phyloP scores from a whole-genome alignment of 1,140 invertebrate species.

The Bombus breviceps region DNA sequence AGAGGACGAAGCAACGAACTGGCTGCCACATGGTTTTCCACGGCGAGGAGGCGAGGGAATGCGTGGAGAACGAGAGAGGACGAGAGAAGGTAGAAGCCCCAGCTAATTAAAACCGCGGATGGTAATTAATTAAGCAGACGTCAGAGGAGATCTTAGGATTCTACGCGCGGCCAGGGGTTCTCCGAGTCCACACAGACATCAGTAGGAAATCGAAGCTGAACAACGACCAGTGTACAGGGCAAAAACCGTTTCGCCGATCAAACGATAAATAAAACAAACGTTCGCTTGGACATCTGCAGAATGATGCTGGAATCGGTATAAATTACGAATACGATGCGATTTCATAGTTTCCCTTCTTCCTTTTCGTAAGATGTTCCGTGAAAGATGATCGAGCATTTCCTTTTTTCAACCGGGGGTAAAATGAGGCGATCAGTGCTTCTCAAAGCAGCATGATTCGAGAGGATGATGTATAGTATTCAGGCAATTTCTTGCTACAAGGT shows the following conservation, averaged over 20 bases:
- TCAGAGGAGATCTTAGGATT: slow-evolving; percentile 79
- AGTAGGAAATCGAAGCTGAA: slow-evolving; percentile 55
- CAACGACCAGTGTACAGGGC: background rate
- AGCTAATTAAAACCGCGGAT: slow-evolving; percentile 83
- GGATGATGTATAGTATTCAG: background rate
- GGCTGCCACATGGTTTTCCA: slow-evolving; percentile 64
- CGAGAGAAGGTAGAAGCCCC: slow-evolving; percentile 65
- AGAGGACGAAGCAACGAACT: slow-evolving; percentile 37
- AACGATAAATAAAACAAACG: slow-evolving; percentile 20
- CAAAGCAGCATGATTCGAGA: background rate
- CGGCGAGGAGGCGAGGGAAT: slow-evolving; percentile 4
- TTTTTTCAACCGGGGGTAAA: background rate
- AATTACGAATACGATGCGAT: slow-evolving; percentile 7
- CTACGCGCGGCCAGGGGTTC: slow-evolving; percentile 77
- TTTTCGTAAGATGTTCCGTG: background rate
- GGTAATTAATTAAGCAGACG: slow-evolving; percentile 83
- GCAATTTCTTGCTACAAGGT: background rate
- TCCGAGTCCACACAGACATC: slow-evolving; percentile 60
- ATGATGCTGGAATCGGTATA: slow-evolving; percentile 3
- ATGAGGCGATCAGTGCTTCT: background rate
- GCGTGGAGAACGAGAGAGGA: slow-evolving; percentile 43
- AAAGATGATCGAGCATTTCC: background rate
- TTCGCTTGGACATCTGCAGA: background rate
- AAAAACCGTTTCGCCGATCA: too few species aligned
- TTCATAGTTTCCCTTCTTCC: background rate